Evolutionary conservation across 2,113 vertebrate genomes (phyloP).

Genomic region (Rhabdornis inornatus): DNA sequence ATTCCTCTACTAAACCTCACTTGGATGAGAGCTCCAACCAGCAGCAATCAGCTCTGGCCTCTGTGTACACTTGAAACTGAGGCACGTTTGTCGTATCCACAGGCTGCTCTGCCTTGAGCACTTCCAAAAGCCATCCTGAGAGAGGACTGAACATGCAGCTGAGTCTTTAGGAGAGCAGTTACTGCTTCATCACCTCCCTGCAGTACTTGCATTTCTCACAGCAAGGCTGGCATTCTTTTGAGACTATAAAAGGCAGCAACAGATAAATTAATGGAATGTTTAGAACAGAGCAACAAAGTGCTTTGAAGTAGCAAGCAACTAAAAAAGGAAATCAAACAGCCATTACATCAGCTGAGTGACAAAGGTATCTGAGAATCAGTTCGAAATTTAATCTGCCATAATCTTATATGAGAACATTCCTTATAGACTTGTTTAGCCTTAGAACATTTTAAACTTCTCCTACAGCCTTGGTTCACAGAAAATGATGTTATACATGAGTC

Average conservation of each 20-base stretch:
- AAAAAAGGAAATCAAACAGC: not conserved
- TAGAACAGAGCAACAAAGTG: not conserved
- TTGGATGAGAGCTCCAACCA: not conserved
- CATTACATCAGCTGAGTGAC: not conserved
- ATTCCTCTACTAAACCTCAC: not conserved
- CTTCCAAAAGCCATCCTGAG: not conserved
- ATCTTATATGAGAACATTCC: not conserved
- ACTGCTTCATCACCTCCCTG: not conserved
- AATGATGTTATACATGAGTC: not conserved
- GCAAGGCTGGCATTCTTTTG: not conserved
- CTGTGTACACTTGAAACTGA: not conserved
- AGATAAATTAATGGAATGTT: not conserved
- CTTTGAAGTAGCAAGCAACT: conserved; percentile 4
- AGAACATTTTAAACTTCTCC: not conserved
- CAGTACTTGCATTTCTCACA: not conserved
- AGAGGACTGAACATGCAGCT: not conserved
- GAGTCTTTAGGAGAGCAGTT: not conserved
- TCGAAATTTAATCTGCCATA: not conserved
- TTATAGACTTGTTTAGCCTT: not conserved
- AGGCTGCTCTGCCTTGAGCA: not conserved
- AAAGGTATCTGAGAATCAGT: not conserved
- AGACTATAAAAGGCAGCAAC: conserved; percentile 8
- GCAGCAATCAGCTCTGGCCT: not conserved
- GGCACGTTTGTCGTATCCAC: not conserved
- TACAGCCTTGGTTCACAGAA: not conserved